Conservation (phyloP, 2,113 vertebrate genomes). For the pig (Sus scrofa) region DNA sequence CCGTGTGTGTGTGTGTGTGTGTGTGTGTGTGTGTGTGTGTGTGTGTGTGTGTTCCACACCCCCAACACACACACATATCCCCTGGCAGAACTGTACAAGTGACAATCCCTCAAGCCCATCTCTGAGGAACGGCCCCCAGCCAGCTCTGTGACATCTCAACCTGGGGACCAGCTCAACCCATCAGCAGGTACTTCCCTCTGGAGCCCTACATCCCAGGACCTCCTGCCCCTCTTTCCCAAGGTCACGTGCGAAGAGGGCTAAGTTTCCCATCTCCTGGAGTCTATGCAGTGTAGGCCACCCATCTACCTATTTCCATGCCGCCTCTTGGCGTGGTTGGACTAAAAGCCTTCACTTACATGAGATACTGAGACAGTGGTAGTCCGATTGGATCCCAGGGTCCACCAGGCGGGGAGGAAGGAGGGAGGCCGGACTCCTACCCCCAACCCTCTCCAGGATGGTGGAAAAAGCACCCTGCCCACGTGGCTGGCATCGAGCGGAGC, state of each 20-base stretch:
- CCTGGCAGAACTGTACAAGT: background rate
- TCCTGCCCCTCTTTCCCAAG: background rate
- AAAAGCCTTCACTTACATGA: rapidly evolving
- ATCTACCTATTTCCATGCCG: rapidly evolving
- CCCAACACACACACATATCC: rapidly evolving
- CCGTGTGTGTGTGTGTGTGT: background rate
- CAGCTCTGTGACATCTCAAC: rapidly evolving
- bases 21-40: rapidly evolving
- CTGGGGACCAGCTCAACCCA: background rate
- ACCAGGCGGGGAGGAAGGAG: background rate
- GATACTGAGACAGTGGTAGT: background rate
- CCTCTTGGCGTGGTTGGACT: rapidly evolving
- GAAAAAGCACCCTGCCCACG: rapidly evolving
- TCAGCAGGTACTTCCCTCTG: rapidly evolving
- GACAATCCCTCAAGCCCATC: background rate
- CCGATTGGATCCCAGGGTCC: background rate
- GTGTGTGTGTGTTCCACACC: background rate
- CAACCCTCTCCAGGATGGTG: rapidly evolving
- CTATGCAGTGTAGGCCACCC: background rate
- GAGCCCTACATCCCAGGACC: rapidly evolving
- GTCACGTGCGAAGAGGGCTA: rapidly evolving
- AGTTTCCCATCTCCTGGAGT: rapidly evolving
- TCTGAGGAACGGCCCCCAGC: background rate
- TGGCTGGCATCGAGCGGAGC: rapidly evolving
- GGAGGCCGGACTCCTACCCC: background rate